Evolutionary conservation across 2,113 vertebrate species (phyloP), one percentile per base, ranked within the genome.

Genomic region (Actenoides lindsayi): DNA sequence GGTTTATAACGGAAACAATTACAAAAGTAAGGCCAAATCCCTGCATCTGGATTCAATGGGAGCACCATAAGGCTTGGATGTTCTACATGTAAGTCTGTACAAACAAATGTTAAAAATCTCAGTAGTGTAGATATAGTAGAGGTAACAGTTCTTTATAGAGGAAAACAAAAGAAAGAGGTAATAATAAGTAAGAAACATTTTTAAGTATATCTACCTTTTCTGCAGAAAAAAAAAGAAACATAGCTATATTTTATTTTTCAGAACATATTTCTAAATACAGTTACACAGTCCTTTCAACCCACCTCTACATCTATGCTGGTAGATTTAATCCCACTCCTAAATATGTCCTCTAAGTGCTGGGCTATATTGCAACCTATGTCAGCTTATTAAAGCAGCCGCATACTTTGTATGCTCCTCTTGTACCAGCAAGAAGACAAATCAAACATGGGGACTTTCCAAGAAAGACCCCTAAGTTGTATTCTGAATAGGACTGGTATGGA

Each of bases 41-140:
- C 28, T 91, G 69, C 81, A 87, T 81, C 92, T 96, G 94, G 80
- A 90, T 92, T 92, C 83, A 94, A 82, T 92, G 92, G 90, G 33
- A 20, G 3, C 17, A 87, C 48, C 2, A 0, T 23, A 87, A 71
- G n/a, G 39, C 27, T 82, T 78, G 21, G 27, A 84, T 16, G 3
- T 53, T 93, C 33, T 73, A 35, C 51, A 44, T 20, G 5, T 63
- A 81, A 64, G 10, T 75, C 33, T 84, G 16, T 75, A 84, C 15
- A 83, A 89, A 89, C 31, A 81, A 74, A 92, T 53, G 31, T 50
- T 74, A 60, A 87, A 90, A 90, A 53, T 5, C 48, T 75, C 25
- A 51, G 46, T 46, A 46, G 2, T 10, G 4, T 59, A 77, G 54
- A 70, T 44, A 50, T 11, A 71, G 12, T 39, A 27, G 30, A 85